Base-by-base conservation (phyloP, 2,888 invertebrate species). In the Amitus sp. region DNA sequence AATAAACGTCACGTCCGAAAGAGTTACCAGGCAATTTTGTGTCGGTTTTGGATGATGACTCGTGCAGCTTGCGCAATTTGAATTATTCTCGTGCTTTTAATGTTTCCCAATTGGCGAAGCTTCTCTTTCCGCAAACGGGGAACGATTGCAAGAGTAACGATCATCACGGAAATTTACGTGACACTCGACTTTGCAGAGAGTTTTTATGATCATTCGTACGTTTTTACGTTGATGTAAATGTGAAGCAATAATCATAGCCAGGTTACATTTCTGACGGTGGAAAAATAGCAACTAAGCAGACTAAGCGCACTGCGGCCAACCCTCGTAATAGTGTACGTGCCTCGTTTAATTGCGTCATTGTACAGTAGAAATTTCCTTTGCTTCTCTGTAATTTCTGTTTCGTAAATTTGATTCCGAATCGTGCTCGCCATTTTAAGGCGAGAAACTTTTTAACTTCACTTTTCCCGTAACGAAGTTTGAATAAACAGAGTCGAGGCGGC, bases 281-380 rank as follows among this genome's bases (percentile, higher is more conserved):
- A 43, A 15, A n/a, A n/a, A n/a, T n/a, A n/a, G n/a, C n/a, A n/a
- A n/a, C n/a, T 50, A 45, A 51, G 50, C 40, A 15, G 15, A 45
- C 52, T 18, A 46, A 61, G 37, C 51, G 27, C 45, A 51, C 49
- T 45, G 45, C 57, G 57, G 54, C 57, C 57, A 54, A 53, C 52
- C 55, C 49, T 19, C 46, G 39, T 47, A 55, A 55, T 52, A 61
- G 49, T 57, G 49, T 65, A 65, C 57, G 52, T 58, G 58, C 52
- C 54, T 68, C 69, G 70, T 70, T 64, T 74, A 72, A 74, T 74
- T 69, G 67, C 65, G 65, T 70, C 74, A 72, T 74, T 73, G 72
- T 55, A 62, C 66, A 62, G 62, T 66, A 69, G 69, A 72, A 69
- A 72, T 72, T 72, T 71, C 65, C 66, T 60, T 60, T 60, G 54